Evolutionary conservation across 2,797 vertebrate genomes (phyloP).

Genomic region (Malurus leucopterus): DNA sequence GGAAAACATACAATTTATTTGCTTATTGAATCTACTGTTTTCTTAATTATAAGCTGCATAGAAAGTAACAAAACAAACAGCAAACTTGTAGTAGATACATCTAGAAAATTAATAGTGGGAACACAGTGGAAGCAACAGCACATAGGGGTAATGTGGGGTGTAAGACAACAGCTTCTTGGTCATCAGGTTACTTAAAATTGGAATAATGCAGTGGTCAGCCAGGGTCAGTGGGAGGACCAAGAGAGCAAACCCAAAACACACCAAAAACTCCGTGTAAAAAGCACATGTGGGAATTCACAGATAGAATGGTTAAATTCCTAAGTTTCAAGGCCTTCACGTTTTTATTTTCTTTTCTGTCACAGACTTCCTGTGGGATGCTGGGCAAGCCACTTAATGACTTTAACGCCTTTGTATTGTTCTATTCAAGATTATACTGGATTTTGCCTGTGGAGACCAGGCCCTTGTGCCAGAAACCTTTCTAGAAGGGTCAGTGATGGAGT

Average conservation of each 20-base stretch:
- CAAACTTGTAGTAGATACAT: neutral
- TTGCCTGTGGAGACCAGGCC: neutral
- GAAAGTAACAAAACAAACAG: neutral
- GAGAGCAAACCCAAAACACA: neutral
- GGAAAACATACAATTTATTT: neutral
- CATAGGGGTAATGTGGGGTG: neutral
- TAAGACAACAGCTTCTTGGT: neutral
- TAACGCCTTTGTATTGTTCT: constrained; percentile 31
- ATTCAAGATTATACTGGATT: neutral
- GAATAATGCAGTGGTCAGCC: rapidly evolving
- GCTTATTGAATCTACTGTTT: neutral
- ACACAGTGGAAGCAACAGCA: neutral
- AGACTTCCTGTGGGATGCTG: constrained; percentile 39
- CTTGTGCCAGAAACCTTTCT: neutral
- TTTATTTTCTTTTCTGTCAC: constrained; percentile 40
- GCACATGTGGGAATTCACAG: neutral
- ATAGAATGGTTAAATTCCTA: neutral
- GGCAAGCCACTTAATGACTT: neutral
- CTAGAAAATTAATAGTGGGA: neutral
- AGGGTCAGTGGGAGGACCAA: neutral
- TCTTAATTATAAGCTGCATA: neutral
- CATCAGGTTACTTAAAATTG: neutral
- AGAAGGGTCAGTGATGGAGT: neutral
- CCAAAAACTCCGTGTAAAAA: neutral
- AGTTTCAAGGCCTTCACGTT: neutral